Conservation (phyloP, 2,888 invertebrate genomes). For the Parnassius mnemosyne region DNA sequence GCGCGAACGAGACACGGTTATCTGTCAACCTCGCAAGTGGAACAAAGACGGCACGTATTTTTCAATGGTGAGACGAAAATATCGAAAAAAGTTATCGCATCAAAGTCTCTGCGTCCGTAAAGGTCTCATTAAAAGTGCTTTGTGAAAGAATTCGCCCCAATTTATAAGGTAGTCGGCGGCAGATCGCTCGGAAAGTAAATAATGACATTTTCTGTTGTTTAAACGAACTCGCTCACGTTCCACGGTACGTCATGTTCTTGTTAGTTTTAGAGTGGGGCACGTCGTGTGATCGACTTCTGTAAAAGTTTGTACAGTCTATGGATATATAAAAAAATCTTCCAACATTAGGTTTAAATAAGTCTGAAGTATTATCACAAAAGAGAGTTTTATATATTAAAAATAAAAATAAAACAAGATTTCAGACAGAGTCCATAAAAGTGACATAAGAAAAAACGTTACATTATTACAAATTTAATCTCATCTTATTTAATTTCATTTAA, state of each 20-base stretch:
- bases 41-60: constrained; percentile 57
- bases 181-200: constrained; percentile 69
- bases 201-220: constrained; percentile 62
- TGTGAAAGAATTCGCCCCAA: constrained; percentile 71
- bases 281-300: constrained; percentile 32
- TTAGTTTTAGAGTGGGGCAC: constrained; percentile 32
- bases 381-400: too few relatives aligned
- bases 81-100: constrained; percentile 77
- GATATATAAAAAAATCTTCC: constrained; percentile 5
- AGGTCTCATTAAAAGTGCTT: constrained; percentile 79
- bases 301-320: constrained; percentile 30
- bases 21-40: constrained; percentile 34
- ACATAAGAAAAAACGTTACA: too few relatives aligned
- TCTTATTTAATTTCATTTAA: too few relatives aligned
- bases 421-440: too few relatives aligned
- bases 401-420: too few relatives aligned
- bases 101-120: constrained; percentile 68
- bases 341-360: constrained; percentile 1
- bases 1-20: constrained; percentile 49
- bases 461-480: too few relatives aligned
- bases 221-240: constrained; percentile 42
- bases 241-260: constrained; percentile 31
- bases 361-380: too few relatives aligned
- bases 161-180: constrained; percentile 68
- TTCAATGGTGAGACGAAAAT: constrained; percentile 67